Evolutionary conservation across 2,797 vertebrate genomes (phyloP), one percentile per base, ranked within the genome.

Genomic region (Chelidonichthys spinosus): DNA sequence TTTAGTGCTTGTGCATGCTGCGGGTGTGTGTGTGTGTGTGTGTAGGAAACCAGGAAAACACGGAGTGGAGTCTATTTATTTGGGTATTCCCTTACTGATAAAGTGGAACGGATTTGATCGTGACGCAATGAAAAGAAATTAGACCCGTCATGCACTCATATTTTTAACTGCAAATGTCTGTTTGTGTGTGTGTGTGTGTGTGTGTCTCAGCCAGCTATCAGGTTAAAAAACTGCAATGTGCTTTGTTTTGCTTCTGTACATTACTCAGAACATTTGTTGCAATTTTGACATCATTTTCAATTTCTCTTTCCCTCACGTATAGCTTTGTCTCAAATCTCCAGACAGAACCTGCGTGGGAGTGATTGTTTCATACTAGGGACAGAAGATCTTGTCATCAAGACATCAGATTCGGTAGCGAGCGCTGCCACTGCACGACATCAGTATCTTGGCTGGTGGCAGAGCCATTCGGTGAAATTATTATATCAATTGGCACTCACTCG

Each of bases 311-410:
- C 46, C 77, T 77, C 59, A n/a, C 59, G 18, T n/a, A 11, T 72
- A 49, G 39, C 13, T 25, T 66, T 62, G 50, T 72, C 63, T 76
- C 65, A 64, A 59, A 47, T 55, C 43, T 80, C 44, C 61, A 84
- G 72, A 72, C 46, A 67, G 53, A 86, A 46, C 60, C 56, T 79
- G 68, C 8, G 44, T 72, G 58, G 78, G 72, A 79, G 63, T 67
- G 63, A 81, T 69, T 86, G 69, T 87, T 82, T 78, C 60, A 79
- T 69, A 79, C 32, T 54, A 36, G 61, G 72, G 73, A 87, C 85
- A 87, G 82, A 87, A 74, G 86, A 91, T 83, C 61, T 81, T 91
- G 85, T 90, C 87, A 91, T 91, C 87, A 87, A 82, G 82, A 86
- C 85, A 85, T 87, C 80, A 85, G 71, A 68, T 73, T 47, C 56